Base-by-base conservation (phyloP, 2,113 vertebrate genomes). In the Elephas maximus region DNA sequence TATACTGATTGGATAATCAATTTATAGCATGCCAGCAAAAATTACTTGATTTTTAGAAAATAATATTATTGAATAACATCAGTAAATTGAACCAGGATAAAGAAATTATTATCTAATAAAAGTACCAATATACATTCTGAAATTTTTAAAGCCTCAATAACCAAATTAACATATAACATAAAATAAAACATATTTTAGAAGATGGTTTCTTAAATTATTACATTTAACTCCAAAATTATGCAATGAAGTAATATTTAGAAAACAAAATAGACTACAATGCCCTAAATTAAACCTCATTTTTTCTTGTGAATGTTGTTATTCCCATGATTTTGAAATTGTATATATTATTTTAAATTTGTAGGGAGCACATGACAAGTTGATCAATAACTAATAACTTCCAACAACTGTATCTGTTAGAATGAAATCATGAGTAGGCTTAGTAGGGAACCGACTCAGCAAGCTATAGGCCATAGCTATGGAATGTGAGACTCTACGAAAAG, bases 391-490 rank as follows among this genome's bases (percentile, higher is more conserved):
- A 98, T 98, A 95, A 98, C 98, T 98, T 98, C 96, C 96, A 98
- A 98, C 97, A 97, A 98, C 98, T 96, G 98, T 98, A 98, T 97
- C 97, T 97, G 95, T 98, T 98, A 98, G 98, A 98, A 98, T 98
- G 95, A 98, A 98, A 98, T 96, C 94, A 97, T 98, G 95, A 97
- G 85, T 95, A 96, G 93, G 97, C 93, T 98, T 94, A 98, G 97
- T 97, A 96, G 97, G 97, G 98, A 98, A 93, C 86, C 96, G 92
- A 98, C 94, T 97, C 94, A 98, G 89, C 91, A 97, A 96, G 93
- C 97, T 96, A 95, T 88, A 98, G 96, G 98, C 97, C 96, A 98
- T 96, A 97, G 96, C 96, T 73, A 98, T 77, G 82, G 85, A 95
- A 96, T 97, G 78, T 96, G 88, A 97, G 37, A 76, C 90, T 77